Evolutionary conservation across 2,888 invertebrate species (phyloP), one percentile per base, ranked within the genome.

Genomic region (Opisthograptis luteolata): DNA sequence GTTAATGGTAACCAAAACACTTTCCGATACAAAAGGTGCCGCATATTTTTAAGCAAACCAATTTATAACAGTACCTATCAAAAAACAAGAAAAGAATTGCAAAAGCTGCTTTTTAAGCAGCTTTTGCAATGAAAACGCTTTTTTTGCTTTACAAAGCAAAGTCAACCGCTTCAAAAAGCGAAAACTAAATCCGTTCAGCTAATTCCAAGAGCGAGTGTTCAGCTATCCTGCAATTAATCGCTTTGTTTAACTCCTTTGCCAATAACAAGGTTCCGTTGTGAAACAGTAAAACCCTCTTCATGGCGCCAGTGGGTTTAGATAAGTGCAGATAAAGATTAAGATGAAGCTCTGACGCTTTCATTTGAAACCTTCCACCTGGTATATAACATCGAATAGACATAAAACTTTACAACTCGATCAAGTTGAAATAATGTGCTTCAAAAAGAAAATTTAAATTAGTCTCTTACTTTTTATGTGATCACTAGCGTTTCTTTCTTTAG

Each of bases 211-310:
- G 43, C 44, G 32, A 56, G 41, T 56, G 44, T 56, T 54, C 58
- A 48, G 45, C 53, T 63, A 69, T 70, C 63, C 62, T 64, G 68
- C 73, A 73, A 70, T 73, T 79, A 81, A 80, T 73, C 76, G 53
- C 56, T 66, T 60, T 36, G 57, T 57, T 62, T 74, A 79, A 81
- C 73, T 75, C 76, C 70, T 75, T 76, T 71, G 66, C 77, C 74
- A 76, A 79, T 81, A 78, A 73, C 71, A 60, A 59, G 57, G 66
- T 68, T 72, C 66, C 67, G 58, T 51, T 64, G 65, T 56, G 63
- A 64, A 70, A 73, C 68, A 67, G 66, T 66, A 62, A 70, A 68
- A 67, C 60, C 68, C 66, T 73, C 76, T 76, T 74, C 70, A 76
- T 67, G 62, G 64, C 50, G 46, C 63, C 45, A 48, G 37, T 31